Evolutionary conservation across 2,113 vertebrate species (phyloP), one percentile per base, ranked within the genome.

Genomic region (Cygnus atratus): DNA sequence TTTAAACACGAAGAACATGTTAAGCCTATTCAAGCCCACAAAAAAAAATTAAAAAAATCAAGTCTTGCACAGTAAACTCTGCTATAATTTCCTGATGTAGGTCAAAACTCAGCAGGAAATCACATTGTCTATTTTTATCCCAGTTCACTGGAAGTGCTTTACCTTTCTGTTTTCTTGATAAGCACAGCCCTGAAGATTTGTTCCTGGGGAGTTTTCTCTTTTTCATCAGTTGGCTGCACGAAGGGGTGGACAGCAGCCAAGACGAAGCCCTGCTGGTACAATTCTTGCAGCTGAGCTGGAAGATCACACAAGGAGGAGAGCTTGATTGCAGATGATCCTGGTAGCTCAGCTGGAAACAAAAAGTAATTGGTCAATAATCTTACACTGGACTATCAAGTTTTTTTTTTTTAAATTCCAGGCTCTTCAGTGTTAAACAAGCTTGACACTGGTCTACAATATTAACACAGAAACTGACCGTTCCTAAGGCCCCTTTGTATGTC

Each of bases 131-230:
- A 89, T 97, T 96, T 97, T 97, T 96, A 97, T 72, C 84, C 61
- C 63, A 82, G 52, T 68, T 96, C 91, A 93, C 61, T 94, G 84
- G 50, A 83, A 96, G 52, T 88, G 75, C 86, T 97, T 98, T 98
- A 99, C 99, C 99, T 99, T 90, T 99, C 99, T 8, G 97, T 98
- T 97, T 98, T 98, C 95, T 98, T 99, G 97, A 99, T 98, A 97
- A 99, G 98, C 76, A 99, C 98, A 89, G 99, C 99, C 90, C 99
- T 98, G 98, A 99, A 99, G 87, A 99, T 98, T 97, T 98, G 98
- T 95, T 99, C 98, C 57, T 99, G 99, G 31, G 97, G 97, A 82
- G 98, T 98, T 98, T 98, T 98, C 84, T 98, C 98, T 92, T 97
- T 98, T 12, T 98, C 98, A n/a, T 98, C 98, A 65, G 98, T 98